Evolutionary conservation across 1,140 invertebrate genomes (phyloP).

Genomic region (Panulirus ornatus): DNA sequence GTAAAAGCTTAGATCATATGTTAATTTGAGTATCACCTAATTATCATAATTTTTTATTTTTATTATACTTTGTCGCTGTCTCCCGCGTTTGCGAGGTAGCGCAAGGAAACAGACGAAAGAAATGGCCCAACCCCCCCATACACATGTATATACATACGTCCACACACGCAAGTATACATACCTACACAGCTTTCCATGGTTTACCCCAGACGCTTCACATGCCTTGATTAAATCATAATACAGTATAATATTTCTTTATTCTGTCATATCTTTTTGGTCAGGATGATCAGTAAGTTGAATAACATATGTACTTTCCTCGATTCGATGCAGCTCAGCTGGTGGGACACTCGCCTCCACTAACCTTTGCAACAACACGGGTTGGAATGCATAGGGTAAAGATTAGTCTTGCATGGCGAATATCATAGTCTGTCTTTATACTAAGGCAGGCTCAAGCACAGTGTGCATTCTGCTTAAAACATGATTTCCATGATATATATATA

Average conservation of each 20-base stretch:
- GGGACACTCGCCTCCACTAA: background rate
- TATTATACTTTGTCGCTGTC: too few species aligned
- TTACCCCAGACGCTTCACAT: too few species aligned
- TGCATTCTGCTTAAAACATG: background rate
- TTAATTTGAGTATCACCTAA: too few species aligned
- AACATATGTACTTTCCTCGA: background rate
- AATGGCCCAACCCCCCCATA: too few species aligned
- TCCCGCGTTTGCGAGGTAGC: too few species aligned
- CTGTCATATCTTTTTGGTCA: background rate
- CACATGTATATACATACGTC: too few species aligned
- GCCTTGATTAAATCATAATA: too few species aligned
- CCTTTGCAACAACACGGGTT: background rate
- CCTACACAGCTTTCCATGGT: too few species aligned
- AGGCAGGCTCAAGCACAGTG: background rate
- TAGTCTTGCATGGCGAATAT: background rate
- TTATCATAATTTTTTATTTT: too few species aligned
- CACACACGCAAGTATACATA: too few species aligned
- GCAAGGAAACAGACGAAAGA: too few species aligned
- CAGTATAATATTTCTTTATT: background rate
- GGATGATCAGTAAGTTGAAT: background rate
- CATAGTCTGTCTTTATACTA: background rate
- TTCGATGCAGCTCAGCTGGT: background rate
- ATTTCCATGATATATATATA: background rate
- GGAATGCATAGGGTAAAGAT: background rate
- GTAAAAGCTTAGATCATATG: too few species aligned